Base-by-base conservation (phyloP, 1,140 invertebrate genomes). In the Dendroctonus valens region DNA sequence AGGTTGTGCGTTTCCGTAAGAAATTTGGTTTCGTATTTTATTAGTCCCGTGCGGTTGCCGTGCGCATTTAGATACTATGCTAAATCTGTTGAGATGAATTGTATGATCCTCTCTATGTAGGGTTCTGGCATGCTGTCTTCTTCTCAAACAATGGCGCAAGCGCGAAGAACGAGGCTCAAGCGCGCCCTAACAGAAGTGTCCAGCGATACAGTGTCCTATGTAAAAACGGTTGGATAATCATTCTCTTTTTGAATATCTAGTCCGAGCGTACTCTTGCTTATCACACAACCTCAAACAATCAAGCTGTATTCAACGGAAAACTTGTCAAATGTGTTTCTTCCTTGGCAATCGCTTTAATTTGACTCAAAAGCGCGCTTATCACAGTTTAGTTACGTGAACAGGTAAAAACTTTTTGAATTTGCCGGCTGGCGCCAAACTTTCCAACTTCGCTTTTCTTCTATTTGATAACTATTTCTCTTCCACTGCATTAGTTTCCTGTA, bases 111-210 rank as follows among this genome's bases (percentile, higher is more conserved):
- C 61, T 64, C 61, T 70, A 65, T 70, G 52, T 67, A 70, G 69
- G 69, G 69, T 49, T 75, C 73, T 68, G 75, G 73, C 59, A 86
- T 92, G 81, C 88, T 92, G 79, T 89, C 92, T 82, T 91, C 90
- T 83, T 90, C 91, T 77, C 88, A 76, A 70, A 92, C 90, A 76
- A 85, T 93, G 86, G 88, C 91, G 80, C 90, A 92, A 85, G 87
- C 87, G 75, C 86, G 91, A 76, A 86, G 91, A 73, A 85, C 89
- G 75, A 85, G 88, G 76, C 86, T 93, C 79, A 86, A 91, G 78
- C 86, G 91, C 76, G 91, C 91, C 74, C 90, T 91, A 82, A 93
- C 91, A 78, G 91, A 93, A 81, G 90, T 91, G 75, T 91, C 90
- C 74, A 88, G 89, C 81, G 91, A 93, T 82, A 91, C 90, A 76